These are phyloP conservation scores for Sternotherus odoratus DNA, from an alignment of 2,797 vertebrate species.

Conservation along the genomic window DNA sequence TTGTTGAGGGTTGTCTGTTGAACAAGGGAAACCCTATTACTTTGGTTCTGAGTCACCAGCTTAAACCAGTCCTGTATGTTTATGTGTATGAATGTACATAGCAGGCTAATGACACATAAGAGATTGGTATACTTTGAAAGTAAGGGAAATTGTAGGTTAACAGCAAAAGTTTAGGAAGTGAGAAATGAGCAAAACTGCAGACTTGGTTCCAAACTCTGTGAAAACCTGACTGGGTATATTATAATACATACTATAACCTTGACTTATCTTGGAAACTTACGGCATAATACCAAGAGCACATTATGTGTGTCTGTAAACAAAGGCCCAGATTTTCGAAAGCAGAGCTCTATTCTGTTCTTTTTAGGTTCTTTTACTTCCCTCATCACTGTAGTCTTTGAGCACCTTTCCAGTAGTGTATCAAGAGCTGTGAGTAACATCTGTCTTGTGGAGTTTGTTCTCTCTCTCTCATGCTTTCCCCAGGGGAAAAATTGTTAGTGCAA, in stretches of 20 bases:
- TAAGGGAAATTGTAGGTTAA: not conserved
- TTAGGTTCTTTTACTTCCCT: not conserved
- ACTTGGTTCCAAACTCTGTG: not conserved
- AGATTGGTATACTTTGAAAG: not conserved
- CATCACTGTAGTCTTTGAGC: not conserved
- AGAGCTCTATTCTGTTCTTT: not conserved
- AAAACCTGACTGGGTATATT: not conserved
- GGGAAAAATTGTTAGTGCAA: not conserved
- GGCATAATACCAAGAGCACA: not conserved
- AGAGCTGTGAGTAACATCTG: not conserved
- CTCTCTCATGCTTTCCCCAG: not conserved
- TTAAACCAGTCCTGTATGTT: not conserved
- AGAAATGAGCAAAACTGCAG: not conserved
- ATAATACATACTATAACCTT: not conserved
- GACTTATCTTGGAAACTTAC: not conserved
- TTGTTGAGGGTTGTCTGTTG: not conserved
- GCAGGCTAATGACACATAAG: not conserved
- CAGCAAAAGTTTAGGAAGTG: not conserved
- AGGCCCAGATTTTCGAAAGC: not conserved
- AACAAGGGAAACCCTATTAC: not conserved
- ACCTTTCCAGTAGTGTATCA: not conserved
- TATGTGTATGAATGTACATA: not conserved
- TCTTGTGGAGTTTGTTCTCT: not conserved
- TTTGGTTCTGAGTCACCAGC: not conserved
- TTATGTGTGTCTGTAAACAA: not conserved